Percentiles rank a stretch among this genome's conserved stretches.
These are phyloP conservation scores for Chrosomus eos DNA, from an alignment of 2,797 vertebrate genomes.

Conservation along the genomic window DNA sequence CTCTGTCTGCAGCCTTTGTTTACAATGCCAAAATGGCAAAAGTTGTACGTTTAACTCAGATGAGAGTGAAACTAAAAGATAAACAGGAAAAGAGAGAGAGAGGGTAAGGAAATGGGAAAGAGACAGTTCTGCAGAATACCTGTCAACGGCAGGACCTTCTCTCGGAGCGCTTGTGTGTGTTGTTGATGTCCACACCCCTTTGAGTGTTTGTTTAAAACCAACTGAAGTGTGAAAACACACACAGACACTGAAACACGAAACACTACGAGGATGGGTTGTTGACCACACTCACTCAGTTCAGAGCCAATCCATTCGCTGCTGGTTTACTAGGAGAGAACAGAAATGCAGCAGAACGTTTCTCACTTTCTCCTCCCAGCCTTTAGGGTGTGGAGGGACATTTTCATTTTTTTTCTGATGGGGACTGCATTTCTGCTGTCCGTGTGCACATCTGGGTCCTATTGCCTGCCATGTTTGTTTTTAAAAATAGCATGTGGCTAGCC, in stretches of 20 bases:
- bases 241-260: not conserved
- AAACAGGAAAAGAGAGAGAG: conserved; percentile 33
- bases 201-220: conserved; percentile 46
- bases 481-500: not conserved
- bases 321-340: conserved; percentile 29
- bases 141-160: conserved; percentile 46
- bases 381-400: conserved; percentile 75
- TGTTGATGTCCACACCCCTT: conserved; percentile 61
- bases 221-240: not conserved
- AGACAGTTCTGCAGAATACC: conserved; percentile 57
- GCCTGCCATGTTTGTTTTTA: not conserved
- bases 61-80: not conserved
- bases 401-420: conserved; percentile 55
- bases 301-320: conserved; percentile 25
- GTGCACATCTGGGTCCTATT: conserved; percentile 75
- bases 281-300: not conserved
- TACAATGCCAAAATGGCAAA: not conserved
- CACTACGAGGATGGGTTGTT: not conserved
- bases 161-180: conserved; percentile 33
- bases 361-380: conserved; percentile 53
- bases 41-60: not conserved
- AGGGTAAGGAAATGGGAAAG: not conserved
- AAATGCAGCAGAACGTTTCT: conserved; percentile 75
- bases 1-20: not conserved
- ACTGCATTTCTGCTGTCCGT: conserved; percentile 62